phyloP scores from a whole-genome alignment of 2,888 invertebrate genomes.

The Oligia strigilis region DNA sequence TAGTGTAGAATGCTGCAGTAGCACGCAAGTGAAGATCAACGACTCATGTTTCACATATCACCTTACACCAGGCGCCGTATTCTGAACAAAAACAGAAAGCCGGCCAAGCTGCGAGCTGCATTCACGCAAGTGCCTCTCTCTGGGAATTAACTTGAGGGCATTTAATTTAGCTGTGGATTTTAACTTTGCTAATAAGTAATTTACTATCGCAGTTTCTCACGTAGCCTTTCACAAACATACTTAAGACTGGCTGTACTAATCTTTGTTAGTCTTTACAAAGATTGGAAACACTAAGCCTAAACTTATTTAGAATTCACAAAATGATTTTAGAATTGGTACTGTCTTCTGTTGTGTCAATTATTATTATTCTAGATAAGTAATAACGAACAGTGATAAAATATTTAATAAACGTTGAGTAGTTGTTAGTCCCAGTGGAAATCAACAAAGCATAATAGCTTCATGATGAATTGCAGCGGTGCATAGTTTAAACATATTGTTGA shows the following conservation, averaged over 20 bases:
- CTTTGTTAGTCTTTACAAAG: slow-evolving; percentile 1
- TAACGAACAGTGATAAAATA: neutral
- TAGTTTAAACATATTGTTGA: slow-evolving; percentile 10
- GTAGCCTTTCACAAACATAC: slow-evolving; percentile 20
- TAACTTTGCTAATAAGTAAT: slow-evolving; percentile 45
- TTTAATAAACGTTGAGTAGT: slow-evolving; percentile 8
- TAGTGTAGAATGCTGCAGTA: neutral
- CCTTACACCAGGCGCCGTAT: neutral
- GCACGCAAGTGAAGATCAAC: neutral
- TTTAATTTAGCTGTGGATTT: slow-evolving; percentile 42
- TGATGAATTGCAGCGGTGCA: neutral
- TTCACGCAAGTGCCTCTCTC: slow-evolving; percentile 27
- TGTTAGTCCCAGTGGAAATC: slow-evolving; percentile 10
- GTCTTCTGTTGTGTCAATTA: neutral
- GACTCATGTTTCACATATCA: neutral
- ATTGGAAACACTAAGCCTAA: neutral
- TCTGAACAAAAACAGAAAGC: slow-evolving; percentile 18
- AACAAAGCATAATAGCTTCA: neutral
- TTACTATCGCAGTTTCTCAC: slow-evolving; percentile 34
- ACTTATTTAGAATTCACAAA: neutral
- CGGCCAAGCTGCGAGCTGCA: slow-evolving; percentile 35
- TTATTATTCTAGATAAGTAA: neutral
- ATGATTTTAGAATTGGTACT: neutral
- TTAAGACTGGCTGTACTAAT: neutral
- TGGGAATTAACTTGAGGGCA: slow-evolving; percentile 25